These are phyloP conservation scores for Alectura lathami DNA, from an alignment of 2,113 vertebrate species.

Conservation along the genomic window DNA sequence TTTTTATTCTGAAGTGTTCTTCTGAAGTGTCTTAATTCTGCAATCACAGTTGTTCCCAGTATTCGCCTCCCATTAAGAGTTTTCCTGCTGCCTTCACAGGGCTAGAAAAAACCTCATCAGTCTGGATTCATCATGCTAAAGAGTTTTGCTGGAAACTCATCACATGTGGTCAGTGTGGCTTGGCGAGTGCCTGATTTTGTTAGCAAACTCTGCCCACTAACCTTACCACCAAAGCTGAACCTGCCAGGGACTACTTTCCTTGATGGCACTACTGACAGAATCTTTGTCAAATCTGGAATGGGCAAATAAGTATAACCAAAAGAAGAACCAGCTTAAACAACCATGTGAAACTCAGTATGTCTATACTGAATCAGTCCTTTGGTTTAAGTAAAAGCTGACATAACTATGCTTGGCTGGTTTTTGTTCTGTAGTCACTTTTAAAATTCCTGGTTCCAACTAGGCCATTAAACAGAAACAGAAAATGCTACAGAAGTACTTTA, in stretches of 20 bases:
- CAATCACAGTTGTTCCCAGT: neutral
- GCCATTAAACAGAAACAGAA: conserved; percentile 17
- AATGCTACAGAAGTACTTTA: neutral
- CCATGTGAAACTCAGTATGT: neutral
- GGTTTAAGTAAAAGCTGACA: neutral
- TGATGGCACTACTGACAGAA: neutral
- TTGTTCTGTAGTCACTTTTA: neutral
- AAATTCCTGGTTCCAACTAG: neutral
- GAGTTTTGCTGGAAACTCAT: conserved; percentile 7
- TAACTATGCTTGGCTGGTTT: neutral
- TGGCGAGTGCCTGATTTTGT: neutral
- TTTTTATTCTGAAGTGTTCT: neutral
- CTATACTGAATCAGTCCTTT: neutral
- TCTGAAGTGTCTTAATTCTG: neutral
- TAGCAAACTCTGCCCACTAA: neutral
- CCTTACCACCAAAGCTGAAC: neutral
- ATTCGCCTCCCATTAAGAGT: neutral
- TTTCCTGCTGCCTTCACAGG: neutral
- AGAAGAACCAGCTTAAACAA: neutral
- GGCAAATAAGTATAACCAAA: neutral
- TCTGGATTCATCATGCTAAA: neutral
- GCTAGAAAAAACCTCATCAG: neutral
- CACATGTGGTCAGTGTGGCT: neutral
- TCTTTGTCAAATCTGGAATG: neutral
- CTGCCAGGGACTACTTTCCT: neutral